These are phyloP conservation scores for Pristiophorus japonicus DNA, from an alignment of 2,113 vertebrate genomes.

Conservation along the genomic window DNA sequence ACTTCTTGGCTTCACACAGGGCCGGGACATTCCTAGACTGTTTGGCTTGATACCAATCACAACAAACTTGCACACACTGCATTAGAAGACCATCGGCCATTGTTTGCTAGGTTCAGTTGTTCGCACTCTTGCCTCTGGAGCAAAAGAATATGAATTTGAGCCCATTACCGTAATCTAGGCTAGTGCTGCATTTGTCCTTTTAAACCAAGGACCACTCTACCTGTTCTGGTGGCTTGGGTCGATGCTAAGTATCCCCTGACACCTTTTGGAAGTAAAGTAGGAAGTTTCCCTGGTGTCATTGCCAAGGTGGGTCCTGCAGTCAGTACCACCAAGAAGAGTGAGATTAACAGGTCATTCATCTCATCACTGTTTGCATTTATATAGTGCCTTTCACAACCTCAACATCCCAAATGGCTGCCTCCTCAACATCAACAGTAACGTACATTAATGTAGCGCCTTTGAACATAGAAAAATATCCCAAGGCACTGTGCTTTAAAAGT, in stretches of 20 bases:
- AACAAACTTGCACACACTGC: background rate
- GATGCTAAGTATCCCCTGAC: background rate
- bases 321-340: background rate
- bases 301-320: background rate
- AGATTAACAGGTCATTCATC: background rate
- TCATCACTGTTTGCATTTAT: background rate
- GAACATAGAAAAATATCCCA: background rate
- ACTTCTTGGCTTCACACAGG: background rate
- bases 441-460: background rate
- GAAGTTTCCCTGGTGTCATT: background rate
- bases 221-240: background rate
- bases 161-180: background rate
- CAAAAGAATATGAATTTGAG: background rate
- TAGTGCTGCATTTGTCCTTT: background rate
- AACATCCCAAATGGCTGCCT: background rate
- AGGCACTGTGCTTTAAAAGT: background rate
- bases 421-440: background rate
- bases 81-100: background rate
- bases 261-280: background rate
- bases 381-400: background rate
- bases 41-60: background rate
- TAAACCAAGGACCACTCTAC: background rate
- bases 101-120: background rate
- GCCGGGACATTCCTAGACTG: background rate
- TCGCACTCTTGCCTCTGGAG: background rate